Base-by-base conservation (phyloP, 2,888 invertebrate genomes). In the Mesoligia furuncula region DNA sequence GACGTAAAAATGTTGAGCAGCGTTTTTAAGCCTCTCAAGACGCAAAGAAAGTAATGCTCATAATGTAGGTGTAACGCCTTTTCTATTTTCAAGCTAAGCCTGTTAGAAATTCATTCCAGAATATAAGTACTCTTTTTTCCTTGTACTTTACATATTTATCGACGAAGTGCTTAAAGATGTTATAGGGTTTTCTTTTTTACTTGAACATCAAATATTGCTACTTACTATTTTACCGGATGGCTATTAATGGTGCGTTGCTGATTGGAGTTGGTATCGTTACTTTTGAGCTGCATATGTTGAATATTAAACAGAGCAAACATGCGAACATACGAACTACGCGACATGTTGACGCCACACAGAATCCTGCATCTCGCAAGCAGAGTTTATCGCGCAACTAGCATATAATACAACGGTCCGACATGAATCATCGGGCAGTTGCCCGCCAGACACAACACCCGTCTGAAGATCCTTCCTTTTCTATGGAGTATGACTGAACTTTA, bases 1-100 rank as follows among this genome's bases (percentile, higher is more conserved):
- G 61, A 86, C 82, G 85, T 88, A 89, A 89, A 88, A 88, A 89
- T 85, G 84, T 86, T 82, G 81, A 83, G 85, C 73, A 80, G 76
- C 65, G 57, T 77, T 89, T 88, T 86, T 83, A 89, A 86, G 82
- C 85, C 83, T 79, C 84, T 83, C 86, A 83, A 85, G 89, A 89
- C 88, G 86, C 86, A 81, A 88, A 87, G 85, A 82, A 85, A 84
- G 85, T 86, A 85, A 86, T 84, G 81, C 80, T 84, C 75, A n/a
- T 83, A 76, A 80, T 85, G 73, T 83, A 70, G 81, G 83, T 77
- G 80, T 86, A 87, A 88, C 81, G 77, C 79, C 62, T 83, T 87
- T 86, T 82, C 87, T 85, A 87, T 85, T 87, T 84, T 80, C 85
- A 79, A 64, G 75, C 75, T 75, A 80, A 81, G 80, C 81, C 78